Evolutionary conservation across 2,113 vertebrate genomes (phyloP).

Genomic region (Casuarius casuarius): DNA sequence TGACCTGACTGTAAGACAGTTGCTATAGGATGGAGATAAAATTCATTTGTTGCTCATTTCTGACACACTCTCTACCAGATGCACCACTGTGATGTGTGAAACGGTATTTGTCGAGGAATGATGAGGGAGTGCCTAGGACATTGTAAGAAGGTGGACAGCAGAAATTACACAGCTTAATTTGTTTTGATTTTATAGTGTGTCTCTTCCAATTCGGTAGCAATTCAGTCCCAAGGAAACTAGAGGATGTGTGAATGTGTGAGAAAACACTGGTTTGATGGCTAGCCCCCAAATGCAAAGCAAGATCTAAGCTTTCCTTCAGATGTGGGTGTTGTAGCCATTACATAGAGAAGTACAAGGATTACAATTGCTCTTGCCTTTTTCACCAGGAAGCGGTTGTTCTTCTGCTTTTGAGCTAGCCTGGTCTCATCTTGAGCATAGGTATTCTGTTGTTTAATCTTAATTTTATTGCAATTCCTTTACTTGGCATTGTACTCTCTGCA

Average conservation of each 20-base stretch:
- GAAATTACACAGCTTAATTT: not conserved
- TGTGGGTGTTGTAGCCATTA: not conserved
- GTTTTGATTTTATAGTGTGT: not conserved
- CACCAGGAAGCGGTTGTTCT: not conserved
- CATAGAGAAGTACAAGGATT: not conserved
- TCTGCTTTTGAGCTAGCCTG: not conserved
- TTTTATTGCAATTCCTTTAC: not conserved
- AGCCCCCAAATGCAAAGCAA: not conserved
- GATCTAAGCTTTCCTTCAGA: not conserved
- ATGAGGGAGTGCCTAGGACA: not conserved
- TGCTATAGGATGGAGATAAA: not conserved
- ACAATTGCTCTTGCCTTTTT: not conserved
- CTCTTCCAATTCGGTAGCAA: not conserved
- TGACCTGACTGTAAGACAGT: not conserved
- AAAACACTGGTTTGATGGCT: not conserved
- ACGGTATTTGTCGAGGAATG: not conserved
- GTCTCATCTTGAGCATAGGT: not conserved
- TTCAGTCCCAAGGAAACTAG: not conserved
- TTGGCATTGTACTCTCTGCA: not conserved
- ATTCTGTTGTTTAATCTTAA: not conserved
- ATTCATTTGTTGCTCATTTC: not conserved
- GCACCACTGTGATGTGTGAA: not conserved
- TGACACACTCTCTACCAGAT: not conserved
- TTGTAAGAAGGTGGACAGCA: not conserved
- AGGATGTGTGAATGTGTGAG: not conserved